Conservation (phyloP, 2,113 vertebrate genomes). For the Picathartes gymnocephalus region DNA sequence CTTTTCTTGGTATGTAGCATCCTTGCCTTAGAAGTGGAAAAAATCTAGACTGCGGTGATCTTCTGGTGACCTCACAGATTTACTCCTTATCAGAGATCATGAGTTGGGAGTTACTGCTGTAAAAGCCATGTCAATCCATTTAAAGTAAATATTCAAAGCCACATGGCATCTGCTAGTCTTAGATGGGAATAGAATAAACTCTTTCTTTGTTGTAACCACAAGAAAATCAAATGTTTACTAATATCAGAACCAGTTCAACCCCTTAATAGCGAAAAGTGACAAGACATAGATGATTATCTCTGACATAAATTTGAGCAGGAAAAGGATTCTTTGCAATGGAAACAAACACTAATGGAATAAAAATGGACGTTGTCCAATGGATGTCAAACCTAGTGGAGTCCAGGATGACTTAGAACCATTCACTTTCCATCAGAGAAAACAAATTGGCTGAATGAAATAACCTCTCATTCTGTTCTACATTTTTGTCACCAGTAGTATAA, state of each 20-base stretch:
- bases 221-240: slow-evolving; percentile 19
- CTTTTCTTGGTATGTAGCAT: neutral
- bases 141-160: neutral
- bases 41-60: neutral
- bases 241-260: slow-evolving; percentile 20
- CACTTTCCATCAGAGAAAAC: slow-evolving; percentile 28
- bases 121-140: neutral
- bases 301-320: slow-evolving; percentile 60
- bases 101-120: neutral
- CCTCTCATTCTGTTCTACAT: neutral
- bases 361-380: slow-evolving; percentile 31
- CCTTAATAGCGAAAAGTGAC: slow-evolving; percentile 48
- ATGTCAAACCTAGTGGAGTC: slow-evolving; percentile 40
- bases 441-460: slow-evolving; percentile 46
- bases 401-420: slow-evolving; percentile 31
- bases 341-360: slow-evolving; percentile 62
- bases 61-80: neutral
- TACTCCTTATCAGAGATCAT: neutral
- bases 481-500: slow-evolving; percentile 31
- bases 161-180: neutral
- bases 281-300: slow-evolving; percentile 45
- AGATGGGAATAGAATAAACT: neutral
- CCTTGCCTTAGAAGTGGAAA: neutral
- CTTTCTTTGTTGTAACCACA: neutral
- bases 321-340: slow-evolving; percentile 44